Base-by-base conservation (phyloP, 2,888 invertebrate genomes). In the Pimpla rufipes region DNA sequence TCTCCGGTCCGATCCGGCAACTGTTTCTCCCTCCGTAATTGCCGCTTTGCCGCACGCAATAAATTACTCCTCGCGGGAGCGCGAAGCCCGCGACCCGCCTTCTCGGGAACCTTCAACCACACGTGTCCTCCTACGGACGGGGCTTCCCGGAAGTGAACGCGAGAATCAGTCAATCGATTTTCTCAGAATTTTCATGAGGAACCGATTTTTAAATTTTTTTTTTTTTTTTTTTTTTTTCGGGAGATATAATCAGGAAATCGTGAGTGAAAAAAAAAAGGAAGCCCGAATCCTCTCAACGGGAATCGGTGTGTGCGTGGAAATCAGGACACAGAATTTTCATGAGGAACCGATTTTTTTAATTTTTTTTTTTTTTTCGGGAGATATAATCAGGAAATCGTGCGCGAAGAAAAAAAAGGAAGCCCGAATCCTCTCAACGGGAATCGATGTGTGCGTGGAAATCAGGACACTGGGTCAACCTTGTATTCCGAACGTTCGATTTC, bases 11-110 rank as follows among this genome's bases (percentile, higher is more conserved):
- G 71, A 81, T 50, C 40, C 76, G 67, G 75, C 40, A 76, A 83
- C 79, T 67, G 79, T 83, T 79, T 83, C 83, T 79, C 79, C 76
- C 82, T 68, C 68, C 82, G 67, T 83, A 83, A 83, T 83, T 83
- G 83, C 83, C 76, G 79, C 79, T 79, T 79, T 76, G 83, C 79
- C 76, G 76, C 71, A 76, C 83, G 83, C 83, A 83, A 83, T 83
- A 79, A 83, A 83, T 83, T 83, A 79, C 79, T 73, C 73, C 79
- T 79, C 79, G 55, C 67, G 71, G 42, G 42, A 71, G 55, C 79
- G 57, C 29, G 29, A 29, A 79, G 83, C 76, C 57, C 67, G 76
- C 76, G 73, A 76, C 71, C 76, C 79, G 76, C 67, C 71, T 71
- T 37, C 37, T 37, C 64, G 21, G 66, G 57, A 42, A 79, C 40